phyloP scores from a whole-genome alignment of 2,888 invertebrate species.

The Calliscelio sp. region DNA sequence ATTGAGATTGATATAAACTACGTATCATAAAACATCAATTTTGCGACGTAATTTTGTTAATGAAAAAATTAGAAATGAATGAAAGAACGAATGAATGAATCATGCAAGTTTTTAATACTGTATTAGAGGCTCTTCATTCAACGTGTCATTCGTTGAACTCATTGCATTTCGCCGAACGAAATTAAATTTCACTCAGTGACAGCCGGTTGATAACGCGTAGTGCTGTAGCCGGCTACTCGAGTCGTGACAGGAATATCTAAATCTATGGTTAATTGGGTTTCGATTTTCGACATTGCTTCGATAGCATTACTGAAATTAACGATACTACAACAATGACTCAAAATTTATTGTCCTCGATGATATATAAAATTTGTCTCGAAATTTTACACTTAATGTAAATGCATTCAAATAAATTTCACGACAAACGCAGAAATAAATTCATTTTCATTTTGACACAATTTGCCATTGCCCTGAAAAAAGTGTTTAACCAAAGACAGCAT shows the following conservation, averaged over 20 bases:
- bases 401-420: conserved; percentile 1
- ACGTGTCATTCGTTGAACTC: conserved; percentile 72
- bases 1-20: too few relatives aligned
- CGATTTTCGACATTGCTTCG: conserved; percentile 74
- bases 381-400: conserved; percentile 21
- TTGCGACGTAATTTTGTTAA: conserved; percentile 30
- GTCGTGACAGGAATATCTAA: conserved; percentile 77
- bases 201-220: conserved; percentile 75
- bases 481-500: too few relatives aligned
- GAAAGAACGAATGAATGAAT: conserved; percentile 54
- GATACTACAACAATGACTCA: conserved; percentile 51
- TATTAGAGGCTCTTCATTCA: conserved; percentile 65
- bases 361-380: conserved; percentile 16
- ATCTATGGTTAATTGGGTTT: conserved; percentile 76
- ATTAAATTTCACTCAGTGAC: conserved; percentile 77
- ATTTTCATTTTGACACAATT: too few relatives aligned
- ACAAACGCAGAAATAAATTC: too few relatives aligned
- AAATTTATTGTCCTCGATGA: conserved; percentile 43
- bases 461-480: too few relatives aligned
- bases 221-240: conserved; percentile 68
- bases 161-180: conserved; percentile 73
- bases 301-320: conserved; percentile 64
- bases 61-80: conserved; percentile 59
- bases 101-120: conserved; percentile 59
- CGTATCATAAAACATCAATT: conserved; percentile 20